A percentile compares a stretch with the other conserved stretches of the same genome.
These are phyloP conservation scores for Eurosta solidaginis DNA, from an alignment of 1,140 invertebrate genomes.

Conservation along the genomic window DNA sequence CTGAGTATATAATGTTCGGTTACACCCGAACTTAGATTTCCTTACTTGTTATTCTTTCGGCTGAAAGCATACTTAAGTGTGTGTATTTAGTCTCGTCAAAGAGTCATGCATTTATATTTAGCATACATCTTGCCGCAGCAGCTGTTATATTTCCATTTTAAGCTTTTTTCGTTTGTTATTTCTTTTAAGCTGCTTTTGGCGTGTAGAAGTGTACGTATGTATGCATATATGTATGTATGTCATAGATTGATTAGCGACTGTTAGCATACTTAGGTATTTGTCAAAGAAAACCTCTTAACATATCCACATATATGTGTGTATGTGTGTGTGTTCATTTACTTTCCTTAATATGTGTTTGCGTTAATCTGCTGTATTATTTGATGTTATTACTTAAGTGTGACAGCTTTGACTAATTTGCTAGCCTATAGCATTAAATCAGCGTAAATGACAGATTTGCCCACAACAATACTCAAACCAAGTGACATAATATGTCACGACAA, in stretches of 20 bases:
- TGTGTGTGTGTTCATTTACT: not conserved
- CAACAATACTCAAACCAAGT: not conserved
- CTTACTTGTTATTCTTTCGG: no score
- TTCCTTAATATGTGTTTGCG: slow-evolving; percentile 15
- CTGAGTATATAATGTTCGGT: no score
- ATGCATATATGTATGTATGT: not conserved
- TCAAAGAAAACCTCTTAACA: not conserved
- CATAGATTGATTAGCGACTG: slow-evolving; percentile 21
- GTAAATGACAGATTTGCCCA: slow-evolving; percentile 6
- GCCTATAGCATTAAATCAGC: not conserved
- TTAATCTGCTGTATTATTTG: slow-evolving; percentile 7
- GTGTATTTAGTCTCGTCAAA: not conserved
- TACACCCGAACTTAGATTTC: no score
- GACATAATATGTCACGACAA: not conserved
- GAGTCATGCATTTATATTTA: not conserved
- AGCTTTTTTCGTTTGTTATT: not conserved
- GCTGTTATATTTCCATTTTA: not conserved
- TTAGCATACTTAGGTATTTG: not conserved
- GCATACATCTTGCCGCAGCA: not conserved
- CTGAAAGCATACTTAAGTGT: not conserved
- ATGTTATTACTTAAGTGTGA: not conserved
- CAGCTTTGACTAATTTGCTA: slow-evolving; percentile 18
- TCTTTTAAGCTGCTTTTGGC: not conserved
- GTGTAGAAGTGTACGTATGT: not conserved
- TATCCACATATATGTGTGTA: not conserved